These are phyloP conservation scores for Helleia helle DNA, from an alignment of 2,888 invertebrate species.

Conservation along the genomic window DNA sequence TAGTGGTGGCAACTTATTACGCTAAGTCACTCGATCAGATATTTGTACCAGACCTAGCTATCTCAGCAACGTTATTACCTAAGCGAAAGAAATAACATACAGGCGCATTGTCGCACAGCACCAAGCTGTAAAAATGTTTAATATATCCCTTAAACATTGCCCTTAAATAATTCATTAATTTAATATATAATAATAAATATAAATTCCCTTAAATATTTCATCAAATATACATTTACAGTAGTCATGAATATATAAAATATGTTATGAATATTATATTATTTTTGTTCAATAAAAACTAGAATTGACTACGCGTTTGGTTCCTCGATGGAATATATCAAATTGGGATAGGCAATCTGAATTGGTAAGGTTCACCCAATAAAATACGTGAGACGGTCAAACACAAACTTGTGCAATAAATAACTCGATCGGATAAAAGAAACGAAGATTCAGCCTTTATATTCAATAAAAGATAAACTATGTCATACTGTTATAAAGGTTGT, in stretches of 20 bases:
- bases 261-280: neutral
- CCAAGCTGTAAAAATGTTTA: too few species aligned
- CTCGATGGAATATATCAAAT: slow-evolving; percentile 44
- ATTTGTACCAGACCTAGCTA: too few species aligned
- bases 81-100: too few species aligned
- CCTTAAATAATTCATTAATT: too few species aligned
- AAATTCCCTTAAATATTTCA: too few species aligned
- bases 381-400: slow-evolving; percentile 72
- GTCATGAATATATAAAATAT: neutral
- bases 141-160: too few species aligned
- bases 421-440: slow-evolving; percentile 67
- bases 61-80: too few species aligned
- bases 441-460: slow-evolving; percentile 65
- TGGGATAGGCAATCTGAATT: slow-evolving; percentile 69
- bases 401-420: slow-evolving; percentile 72
- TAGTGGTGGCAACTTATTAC: too few species aligned
- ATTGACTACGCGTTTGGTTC: neutral
- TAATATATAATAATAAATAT: too few species aligned
- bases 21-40: too few species aligned
- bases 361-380: slow-evolving; percentile 68
- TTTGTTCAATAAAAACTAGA: neutral
- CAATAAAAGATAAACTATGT: slow-evolving; percentile 66
- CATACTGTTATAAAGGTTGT: slow-evolving; percentile 29
- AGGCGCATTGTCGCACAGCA: too few species aligned
- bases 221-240: neutral